Base-by-base conservation (phyloP, 1,140 invertebrate species). In the Philopotamus ludificatus region DNA sequence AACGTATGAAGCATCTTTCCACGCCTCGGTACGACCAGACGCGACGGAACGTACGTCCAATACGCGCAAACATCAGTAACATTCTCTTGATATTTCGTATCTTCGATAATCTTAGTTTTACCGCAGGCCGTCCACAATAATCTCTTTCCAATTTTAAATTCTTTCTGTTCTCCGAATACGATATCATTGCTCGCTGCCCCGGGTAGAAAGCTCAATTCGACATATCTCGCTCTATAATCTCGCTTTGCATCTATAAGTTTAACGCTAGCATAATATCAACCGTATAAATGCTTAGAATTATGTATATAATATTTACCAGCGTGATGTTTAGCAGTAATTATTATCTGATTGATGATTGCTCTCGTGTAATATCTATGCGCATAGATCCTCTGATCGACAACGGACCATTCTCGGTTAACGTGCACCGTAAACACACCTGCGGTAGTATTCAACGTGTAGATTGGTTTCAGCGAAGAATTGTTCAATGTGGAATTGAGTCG, bases 311-410 rank as follows among this genome's bases (percentile, higher is more conserved):
- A 34, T 18, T 63, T 59, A 66, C 67, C 67, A 23, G 67, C 53
- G 53, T 58, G 28, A 10, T 62, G 65, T 47, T 71, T 71, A 4
- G 69, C 69, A 0, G 73, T 73, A 1, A 81, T 76, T 68, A 76
- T 70, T 49, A 84, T 79, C 65, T 85, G 83, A 72, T 84, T 84
- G 9, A 85, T 73, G 65, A 85, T 78, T 8, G 81, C 79, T 23
- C 83, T 77, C 21, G 81, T 83, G 57, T 81, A 84, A 67, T 72
- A 84, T 63, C 79, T 77, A 74, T 85, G 83, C 1, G 83, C 78
- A 69, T 81, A 84, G 12, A 82, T 79, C 64, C 78, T 77, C 25
- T 84, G 82, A 1, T 74, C 80, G 0, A 79, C 80, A 1, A 79
- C 74, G 1, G 78, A 80, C 54, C 77, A 73, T 2, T 79, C 75